Evolutionary conservation across 2,888 invertebrate species (phyloP).

Genomic region (Tetranychus piercei): DNA sequence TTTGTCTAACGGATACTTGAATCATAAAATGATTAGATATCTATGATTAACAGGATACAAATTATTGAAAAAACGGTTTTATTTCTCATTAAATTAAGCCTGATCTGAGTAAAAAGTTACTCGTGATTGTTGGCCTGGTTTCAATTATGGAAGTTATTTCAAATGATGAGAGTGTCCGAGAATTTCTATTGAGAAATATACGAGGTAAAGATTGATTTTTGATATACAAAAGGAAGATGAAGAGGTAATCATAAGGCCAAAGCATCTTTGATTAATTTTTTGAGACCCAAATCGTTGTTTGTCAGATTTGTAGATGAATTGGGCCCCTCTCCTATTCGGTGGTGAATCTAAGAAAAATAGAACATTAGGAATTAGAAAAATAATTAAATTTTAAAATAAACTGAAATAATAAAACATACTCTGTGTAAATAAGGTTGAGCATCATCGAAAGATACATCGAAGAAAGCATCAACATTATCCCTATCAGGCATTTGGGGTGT

Average conservation of each 20-base stretch:
- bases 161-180: too few species aligned
- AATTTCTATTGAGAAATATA: too few species aligned
- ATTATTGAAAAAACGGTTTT: too few species aligned
- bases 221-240: not conserved
- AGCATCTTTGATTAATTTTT: slow-evolving; percentile 19
- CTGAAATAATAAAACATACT: slow-evolving; percentile 38
- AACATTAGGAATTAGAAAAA: not conserved
- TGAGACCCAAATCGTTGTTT: slow-evolving; percentile 11
- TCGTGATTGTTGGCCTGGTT: too few species aligned
- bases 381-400: not conserved
- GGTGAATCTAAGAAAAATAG: slow-evolving; percentile 15
- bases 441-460: slow-evolving; percentile 77
- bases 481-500: slow-evolving; percentile 86
- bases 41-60: too few species aligned
- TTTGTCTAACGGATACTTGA: too few species aligned
- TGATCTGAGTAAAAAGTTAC: too few species aligned
- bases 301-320: slow-evolving; percentile 12
- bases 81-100: too few species aligned
- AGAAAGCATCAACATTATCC: slow-evolving; percentile 75
- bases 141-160: too few species aligned
- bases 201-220: too few species aligned
- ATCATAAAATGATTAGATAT: too few species aligned
- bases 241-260: slow-evolving; percentile 10
- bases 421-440: slow-evolving; percentile 93
- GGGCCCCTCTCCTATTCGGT: slow-evolving; percentile 17